phyloP scores from a whole-genome alignment of 2,797 vertebrate species.

The Okamejei kenojei region DNA sequence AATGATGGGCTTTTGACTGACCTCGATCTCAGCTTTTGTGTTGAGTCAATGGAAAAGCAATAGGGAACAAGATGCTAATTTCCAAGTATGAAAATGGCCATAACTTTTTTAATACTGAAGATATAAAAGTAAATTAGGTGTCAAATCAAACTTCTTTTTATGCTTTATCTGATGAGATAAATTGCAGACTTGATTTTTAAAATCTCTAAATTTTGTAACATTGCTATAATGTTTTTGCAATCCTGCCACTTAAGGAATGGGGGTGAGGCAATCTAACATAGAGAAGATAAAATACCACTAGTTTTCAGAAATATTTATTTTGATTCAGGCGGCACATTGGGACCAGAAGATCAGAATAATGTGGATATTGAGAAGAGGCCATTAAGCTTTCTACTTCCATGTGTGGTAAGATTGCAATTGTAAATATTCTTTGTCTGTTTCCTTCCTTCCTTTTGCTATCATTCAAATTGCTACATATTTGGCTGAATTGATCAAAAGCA shows the following conservation, averaged over 20 bases:
- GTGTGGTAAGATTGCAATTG: constrained; percentile 6
- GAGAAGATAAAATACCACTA: background rate
- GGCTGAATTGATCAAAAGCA: background rate
- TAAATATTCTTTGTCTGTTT: background rate
- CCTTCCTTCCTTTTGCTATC: background rate
- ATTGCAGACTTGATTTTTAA: too few species aligned
- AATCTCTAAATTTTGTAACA: too few species aligned
- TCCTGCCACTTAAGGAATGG: background rate
- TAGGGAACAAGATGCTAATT: too few species aligned
- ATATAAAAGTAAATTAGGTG: too few species aligned
- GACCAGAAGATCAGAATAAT: background rate
- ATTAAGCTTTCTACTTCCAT: background rate
- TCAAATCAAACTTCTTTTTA: too few species aligned
- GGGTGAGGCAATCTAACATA: background rate
- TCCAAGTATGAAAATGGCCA: too few species aligned
- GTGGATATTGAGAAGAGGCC: background rate
- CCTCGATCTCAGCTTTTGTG: too few species aligned
- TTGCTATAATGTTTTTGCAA: background rate
- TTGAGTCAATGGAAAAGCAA: too few species aligned
- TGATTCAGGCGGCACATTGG: too few species aligned
- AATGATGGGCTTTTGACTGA: too few species aligned
- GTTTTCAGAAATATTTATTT: background rate
- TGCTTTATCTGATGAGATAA: too few species aligned
- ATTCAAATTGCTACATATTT: background rate
- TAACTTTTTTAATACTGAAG: too few species aligned